Percentiles rank a stretch among this genome's conserved stretches.
phyloP scores from a whole-genome alignment of 2,113 vertebrate genomes.

The Phyllopteryx taeniolatus region DNA sequence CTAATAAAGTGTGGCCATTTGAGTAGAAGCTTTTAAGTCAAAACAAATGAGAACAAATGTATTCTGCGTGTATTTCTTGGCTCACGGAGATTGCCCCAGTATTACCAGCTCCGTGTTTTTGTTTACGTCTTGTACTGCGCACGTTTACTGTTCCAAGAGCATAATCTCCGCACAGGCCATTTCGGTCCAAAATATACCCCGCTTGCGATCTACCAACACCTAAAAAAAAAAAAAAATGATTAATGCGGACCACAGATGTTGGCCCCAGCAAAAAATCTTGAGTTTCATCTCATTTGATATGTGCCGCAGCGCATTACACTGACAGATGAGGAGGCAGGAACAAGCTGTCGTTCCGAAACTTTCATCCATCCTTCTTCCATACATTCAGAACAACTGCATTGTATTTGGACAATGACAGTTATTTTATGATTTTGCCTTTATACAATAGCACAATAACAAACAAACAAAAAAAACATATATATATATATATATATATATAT shows the following conservation, averaged over 20 bases:
- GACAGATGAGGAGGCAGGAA: slow-evolving; percentile 31
- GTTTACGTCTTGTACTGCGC: slow-evolving; percentile 40
- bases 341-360: neutral
- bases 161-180: no score
- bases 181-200: slow-evolving; percentile 6
- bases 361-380: slow-evolving; percentile 16
- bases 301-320: slow-evolving; percentile 35
- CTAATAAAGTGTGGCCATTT: no score
- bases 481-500: no score
- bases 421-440: no score
- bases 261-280: slow-evolving; percentile 41
- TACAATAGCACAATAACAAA: no score
- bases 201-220: slow-evolving; percentile 4
- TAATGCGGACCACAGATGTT: slow-evolving; percentile 29
- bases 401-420: no score
- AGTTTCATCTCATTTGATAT: slow-evolving; percentile 39
- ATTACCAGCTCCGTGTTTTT: slow-evolving; percentile 50
- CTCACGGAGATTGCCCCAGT: slow-evolving; percentile 32
- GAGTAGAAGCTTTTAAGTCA: no score
- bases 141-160: neutral
- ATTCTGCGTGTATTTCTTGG: slow-evolving; percentile 16
- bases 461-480: no score
- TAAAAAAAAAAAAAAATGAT: slow-evolving; percentile 15
- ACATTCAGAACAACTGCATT: slow-evolving; percentile 9
- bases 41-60: neutral